Base-by-base conservation (phyloP, 23 tunicate species). In the Phallusia fumigata region DNA sequence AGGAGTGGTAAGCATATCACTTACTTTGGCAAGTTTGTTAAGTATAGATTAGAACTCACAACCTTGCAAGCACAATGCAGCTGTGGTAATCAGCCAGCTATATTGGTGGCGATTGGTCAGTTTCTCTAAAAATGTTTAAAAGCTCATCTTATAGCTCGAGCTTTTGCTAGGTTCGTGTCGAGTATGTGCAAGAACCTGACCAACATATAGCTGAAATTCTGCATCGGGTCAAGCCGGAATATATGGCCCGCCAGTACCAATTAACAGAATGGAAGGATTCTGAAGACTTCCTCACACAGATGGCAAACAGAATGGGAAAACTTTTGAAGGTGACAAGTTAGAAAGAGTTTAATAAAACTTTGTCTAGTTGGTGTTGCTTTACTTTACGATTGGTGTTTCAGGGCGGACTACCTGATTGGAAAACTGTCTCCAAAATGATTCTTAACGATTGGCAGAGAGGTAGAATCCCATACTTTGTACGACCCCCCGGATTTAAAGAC, bases 361-460 rank as follows among this genome's bases (percentile, higher is more conserved):
- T n/a, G 69, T 24, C 10, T 40, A 40, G 5, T 40, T 40, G 47
- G 47, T 5, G 47, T 40, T 40, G 47, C 47, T 40, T 40, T 40
- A 10, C 47, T 40, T n/a, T n/a, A n/a, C n/a, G n/a, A n/a, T n/a
- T n/a, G n/a, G n/a, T 58, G 16, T 22, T 52, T 13, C 35, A 93
- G 99, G 83, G 84, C 30, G 99, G 99, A 0, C 88, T 86, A 15
- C 95, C 95, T 6, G 95, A 95, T 84, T 33, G 83, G 36, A 79
- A 84, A 36, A 81, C 99, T 33, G 92, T 88, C 18, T 82, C 99
- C 19, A 95, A 95, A 75, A 90, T 85, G 87, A 73, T 95, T 8
- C 75, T 95, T 18, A 95, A 90, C 47, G 99, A 95, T 65, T 95
- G 99, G 99, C 99, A 95, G 52, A 36, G 95, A 81, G 99, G 99